Evolutionary conservation across 2,797 vertebrate genomes (phyloP), one percentile per base, ranked within the genome.

Genomic region (Gymnopithys bicolor): DNA sequence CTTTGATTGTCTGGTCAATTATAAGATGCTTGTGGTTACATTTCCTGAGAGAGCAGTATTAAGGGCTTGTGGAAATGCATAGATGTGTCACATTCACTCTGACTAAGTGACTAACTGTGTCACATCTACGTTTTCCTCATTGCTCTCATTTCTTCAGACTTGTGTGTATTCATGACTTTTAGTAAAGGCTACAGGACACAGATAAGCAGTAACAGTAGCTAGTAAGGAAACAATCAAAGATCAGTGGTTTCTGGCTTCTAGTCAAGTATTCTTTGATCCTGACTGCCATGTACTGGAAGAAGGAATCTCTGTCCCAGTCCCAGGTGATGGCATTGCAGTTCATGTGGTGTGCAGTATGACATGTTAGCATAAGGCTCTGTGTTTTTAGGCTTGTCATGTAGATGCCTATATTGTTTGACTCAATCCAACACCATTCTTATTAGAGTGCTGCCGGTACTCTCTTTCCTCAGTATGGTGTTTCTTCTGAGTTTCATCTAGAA

Each of bases 371-470:
- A 49, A 41, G 24, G 16, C 16, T 84, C 4, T 8, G 6, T 52
- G 28, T 17, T 70, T 77, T 45, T 75, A 46, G 30, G 21, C 11
- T 45, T 83, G 30, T 35, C 49, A 8, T 18, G 15, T 39, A 66
- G 45, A 21, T 67, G 17, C 30, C 28, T 78, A 1, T 67, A 28
- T 63, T 75, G 18, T 53, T 87, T 53, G 22, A 62, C 48, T 75
- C 9, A 63, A 68, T 68, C 41, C 32, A 27, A 25, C 21, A 71
- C 16, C 35, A 10, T 76, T 73, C 23, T 39, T 6, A 0, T 71
- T n/a, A 67, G 12, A 5, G 3, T 46, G 12, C n/a, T 83, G 6
- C 2, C 2, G 5, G 11, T 35, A 10, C 41, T 27, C 2, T 9
- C 11, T 55, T n/a, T 45, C 5, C 35, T 59, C 9, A 5, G 5